Conservation (phyloP, 2,888 invertebrate species). For the Coenonympha arcania region DNA sequence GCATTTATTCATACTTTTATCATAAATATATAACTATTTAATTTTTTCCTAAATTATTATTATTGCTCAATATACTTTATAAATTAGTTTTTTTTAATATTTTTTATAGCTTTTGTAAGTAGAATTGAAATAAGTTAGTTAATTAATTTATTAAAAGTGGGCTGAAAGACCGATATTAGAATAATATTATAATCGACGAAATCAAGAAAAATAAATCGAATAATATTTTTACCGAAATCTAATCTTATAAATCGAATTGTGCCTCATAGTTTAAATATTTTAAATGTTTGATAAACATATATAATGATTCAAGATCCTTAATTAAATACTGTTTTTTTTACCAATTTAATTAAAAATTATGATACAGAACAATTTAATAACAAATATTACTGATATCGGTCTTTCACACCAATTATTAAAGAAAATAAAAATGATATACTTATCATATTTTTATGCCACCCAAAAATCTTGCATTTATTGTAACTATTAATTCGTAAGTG, state of each 20-base stretch:
- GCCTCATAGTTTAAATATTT: too few species aligned
- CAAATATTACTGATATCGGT: too few species aligned
- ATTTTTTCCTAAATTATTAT: constrained; percentile 29
- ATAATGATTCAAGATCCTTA: too few species aligned
- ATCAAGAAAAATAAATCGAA: too few species aligned
- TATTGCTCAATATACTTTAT: constrained; percentile 53
- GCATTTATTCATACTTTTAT: constrained; percentile 39
- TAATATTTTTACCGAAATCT: too few species aligned
- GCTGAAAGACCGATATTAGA: constrained; percentile 20
- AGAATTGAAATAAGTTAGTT: constrained; percentile 34
- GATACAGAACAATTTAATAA: too few species aligned
- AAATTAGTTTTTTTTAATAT: constrained; percentile 28
- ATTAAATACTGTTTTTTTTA: too few species aligned
- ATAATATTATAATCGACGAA: too few species aligned
- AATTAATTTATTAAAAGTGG: constrained; percentile 34
- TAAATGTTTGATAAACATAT: too few species aligned
- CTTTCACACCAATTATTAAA: constrained; percentile 19
- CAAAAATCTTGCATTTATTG: constrained; percentile 70
- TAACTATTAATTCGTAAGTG: constrained; percentile 51
- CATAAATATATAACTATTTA: constrained; percentile 11
- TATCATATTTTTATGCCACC: constrained; percentile 47
- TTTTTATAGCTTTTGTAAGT: constrained; percentile 35
- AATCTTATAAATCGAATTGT: too few species aligned
- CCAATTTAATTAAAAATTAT: too few species aligned
- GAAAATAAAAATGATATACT: constrained; percentile 13